phyloP scores from a whole-genome alignment of 2,797 vertebrate species.

The Iguana delicatissima region DNA sequence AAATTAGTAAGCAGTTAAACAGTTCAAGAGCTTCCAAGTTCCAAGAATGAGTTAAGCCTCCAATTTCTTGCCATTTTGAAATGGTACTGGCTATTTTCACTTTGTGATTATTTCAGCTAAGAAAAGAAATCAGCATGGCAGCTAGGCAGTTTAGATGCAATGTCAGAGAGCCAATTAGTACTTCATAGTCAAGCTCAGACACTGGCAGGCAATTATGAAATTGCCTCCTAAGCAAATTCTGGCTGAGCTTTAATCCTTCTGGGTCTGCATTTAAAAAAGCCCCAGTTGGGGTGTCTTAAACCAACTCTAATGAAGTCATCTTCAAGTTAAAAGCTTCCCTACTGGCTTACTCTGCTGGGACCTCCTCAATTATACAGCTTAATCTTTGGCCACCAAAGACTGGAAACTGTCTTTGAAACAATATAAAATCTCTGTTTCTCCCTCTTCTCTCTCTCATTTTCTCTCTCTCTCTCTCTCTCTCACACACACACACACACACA shows the following conservation, averaged over 20 bases:
- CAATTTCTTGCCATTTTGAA: background rate
- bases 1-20: background rate
- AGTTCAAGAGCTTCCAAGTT: background rate
- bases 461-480: background rate
- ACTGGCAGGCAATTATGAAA: conserved; percentile 73
- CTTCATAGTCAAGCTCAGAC: conserved; percentile 58
- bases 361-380: conserved; percentile 53
- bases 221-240: conserved; percentile 59
- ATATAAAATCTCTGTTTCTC: too few relatives aligned
- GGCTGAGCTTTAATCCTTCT: conserved; percentile 60
- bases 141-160: conserved; percentile 7
- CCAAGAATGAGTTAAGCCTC: background rate
- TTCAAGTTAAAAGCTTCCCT: conserved; percentile 68
- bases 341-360: conserved; percentile 61
- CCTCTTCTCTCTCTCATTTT: too few relatives aligned
- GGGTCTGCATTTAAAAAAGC: conserved; percentile 69
- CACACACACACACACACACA: background rate
- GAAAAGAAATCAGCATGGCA: background rate
- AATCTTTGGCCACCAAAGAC: conserved; percentile 35
- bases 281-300: conserved; percentile 54
- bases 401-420: background rate
- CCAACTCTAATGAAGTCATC: conserved; percentile 71
- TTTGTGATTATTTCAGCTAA: conserved; percentile 7
- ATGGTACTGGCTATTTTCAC: conserved; percentile 1
- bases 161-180: conserved; percentile 50